Percentiles rank a stretch among this genome's conserved stretches.
phyloP scores from a whole-genome alignment of 2,797 vertebrate genomes.

The Mormyrus proboscirostris region DNA sequence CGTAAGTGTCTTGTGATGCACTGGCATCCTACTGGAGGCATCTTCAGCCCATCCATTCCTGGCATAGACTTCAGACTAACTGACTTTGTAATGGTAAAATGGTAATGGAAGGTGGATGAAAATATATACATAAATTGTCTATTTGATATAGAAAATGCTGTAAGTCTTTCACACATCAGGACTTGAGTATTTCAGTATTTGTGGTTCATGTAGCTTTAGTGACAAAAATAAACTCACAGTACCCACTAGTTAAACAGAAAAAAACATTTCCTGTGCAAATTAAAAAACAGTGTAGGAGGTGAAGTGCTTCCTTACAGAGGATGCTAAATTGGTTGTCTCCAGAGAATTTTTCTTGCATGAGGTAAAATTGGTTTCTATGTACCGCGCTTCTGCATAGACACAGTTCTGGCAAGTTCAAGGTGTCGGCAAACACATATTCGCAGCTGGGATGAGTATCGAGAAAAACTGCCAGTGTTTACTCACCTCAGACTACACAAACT shows the following conservation, averaged over 20 bases:
- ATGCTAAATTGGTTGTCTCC: not conserved
- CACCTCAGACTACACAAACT: not conserved
- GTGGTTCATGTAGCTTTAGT: not conserved
- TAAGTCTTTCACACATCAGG: not conserved
- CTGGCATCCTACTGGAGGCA: not conserved
- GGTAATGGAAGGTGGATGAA: not conserved
- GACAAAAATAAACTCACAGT: not conserved
- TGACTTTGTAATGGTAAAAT: not conserved
- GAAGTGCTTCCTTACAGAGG: not conserved
- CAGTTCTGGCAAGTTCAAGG: not conserved
- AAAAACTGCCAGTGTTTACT: not conserved
- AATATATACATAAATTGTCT: not conserved
- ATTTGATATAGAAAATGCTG: not conserved
- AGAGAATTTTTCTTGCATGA: not conserved
- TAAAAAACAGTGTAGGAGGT: not conserved
- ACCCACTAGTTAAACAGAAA: not conserved
- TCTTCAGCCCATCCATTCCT: not conserved
- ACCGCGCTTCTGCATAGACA: not conserved
- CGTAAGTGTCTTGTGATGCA: not conserved
- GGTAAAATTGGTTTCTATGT: not conserved
- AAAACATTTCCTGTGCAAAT: conserved; percentile 6
- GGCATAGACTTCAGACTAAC: not conserved
- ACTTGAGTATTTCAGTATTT: not conserved
- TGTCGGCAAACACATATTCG: not conserved
- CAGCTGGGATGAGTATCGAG: not conserved